phyloP scores from a whole-genome alignment of 2,888 invertebrate species.

The Eupithecia pulchellata region DNA sequence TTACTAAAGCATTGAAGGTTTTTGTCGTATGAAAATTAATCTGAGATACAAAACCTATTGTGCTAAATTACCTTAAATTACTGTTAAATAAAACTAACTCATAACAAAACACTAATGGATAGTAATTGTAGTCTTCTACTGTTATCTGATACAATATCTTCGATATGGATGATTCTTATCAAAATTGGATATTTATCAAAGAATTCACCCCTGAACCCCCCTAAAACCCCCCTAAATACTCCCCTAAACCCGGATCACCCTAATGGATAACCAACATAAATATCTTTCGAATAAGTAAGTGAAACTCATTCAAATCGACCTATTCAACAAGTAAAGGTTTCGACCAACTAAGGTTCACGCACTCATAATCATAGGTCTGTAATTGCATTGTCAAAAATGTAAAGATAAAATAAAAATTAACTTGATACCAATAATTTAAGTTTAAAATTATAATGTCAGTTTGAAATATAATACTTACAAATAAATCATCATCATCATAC shows the following conservation, averaged over 20 bases:
- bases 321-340: conserved; percentile 6
- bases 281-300: conserved; percentile 24
- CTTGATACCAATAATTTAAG: too few species aligned
- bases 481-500: too few species aligned
- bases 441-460: too few species aligned
- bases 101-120: background rate
- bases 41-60: background rate
- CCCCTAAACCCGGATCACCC: conserved; percentile 8
- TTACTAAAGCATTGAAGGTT: too few species aligned
- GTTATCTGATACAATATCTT: background rate
- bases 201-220: background rate
- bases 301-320: conserved; percentile 25
- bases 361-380: background rate
- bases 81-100: background rate
- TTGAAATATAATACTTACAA: too few species aligned
- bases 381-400: too few species aligned
- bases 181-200: conserved; percentile 10
- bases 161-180: background rate
- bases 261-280: conserved; percentile 29
- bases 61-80: background rate
- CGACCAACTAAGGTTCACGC: background rate
- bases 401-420: too few species aligned
- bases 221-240: background rate
- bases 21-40: too few species aligned
- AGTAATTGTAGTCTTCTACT: background rate